A percentile compares a stretch with the other conserved stretches of the same genome.
Evolutionary conservation across 2,113 vertebrate genomes (phyloP).

Genomic region (Oriolus oriolus): DNA sequence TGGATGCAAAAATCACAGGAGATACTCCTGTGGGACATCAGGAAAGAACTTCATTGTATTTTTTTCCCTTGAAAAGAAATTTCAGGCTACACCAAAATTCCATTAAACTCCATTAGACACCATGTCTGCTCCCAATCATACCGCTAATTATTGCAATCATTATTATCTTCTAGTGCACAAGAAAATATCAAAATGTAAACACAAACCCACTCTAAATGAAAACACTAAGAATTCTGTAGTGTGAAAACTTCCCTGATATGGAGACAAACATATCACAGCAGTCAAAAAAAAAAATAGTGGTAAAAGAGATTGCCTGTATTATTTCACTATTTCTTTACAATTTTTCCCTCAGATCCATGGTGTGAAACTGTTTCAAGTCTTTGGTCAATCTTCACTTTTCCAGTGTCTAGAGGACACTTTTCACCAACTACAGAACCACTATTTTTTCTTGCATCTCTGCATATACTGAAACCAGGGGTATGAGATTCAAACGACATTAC

Average conservation of each 20-base stretch:
- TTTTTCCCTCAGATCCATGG: background rate
- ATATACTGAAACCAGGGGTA: background rate
- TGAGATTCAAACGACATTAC: background rate
- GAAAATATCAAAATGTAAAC: background rate
- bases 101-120: background rate
- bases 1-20: slow-evolving; percentile 37
- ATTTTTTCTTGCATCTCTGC: background rate
- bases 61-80: background rate
- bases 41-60: background rate
- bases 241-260: background rate
- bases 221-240: background rate
- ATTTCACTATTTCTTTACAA: background rate
- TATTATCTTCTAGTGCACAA: background rate
- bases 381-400: background rate
- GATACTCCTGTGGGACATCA: background rate
- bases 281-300: background rate
- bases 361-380: background rate
- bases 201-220: background rate
- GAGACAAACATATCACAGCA: background rate
- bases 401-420: background rate
- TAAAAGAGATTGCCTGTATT: background rate
- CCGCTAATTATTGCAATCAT: background rate
- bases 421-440: background rate
- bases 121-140: background rate
- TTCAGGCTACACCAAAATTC: background rate